A percentile compares a stretch with the other conserved stretches of the same genome.
Conservation (phyloP, 2,113 vertebrate genomes). For the Hassar affinis region DNA sequence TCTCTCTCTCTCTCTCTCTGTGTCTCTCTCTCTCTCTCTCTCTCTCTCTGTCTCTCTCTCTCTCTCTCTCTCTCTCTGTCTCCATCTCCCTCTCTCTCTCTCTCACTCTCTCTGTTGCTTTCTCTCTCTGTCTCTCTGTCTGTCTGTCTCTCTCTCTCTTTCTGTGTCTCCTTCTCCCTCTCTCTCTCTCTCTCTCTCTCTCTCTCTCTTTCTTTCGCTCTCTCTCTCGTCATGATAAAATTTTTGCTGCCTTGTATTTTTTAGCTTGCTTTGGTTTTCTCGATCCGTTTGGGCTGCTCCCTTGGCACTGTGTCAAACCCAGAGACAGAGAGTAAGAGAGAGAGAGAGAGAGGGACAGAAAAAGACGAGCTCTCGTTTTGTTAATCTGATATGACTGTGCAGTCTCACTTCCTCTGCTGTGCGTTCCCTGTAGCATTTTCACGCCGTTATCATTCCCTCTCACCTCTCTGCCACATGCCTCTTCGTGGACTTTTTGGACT, state of each 20-base stretch:
- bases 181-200: background rate
- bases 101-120: background rate
- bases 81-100: background rate
- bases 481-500: background rate
- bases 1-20: background rate
- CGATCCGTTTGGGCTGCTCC: constrained; percentile 35
- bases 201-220: background rate
- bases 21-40: background rate
- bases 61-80: background rate
- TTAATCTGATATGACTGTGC: background rate
- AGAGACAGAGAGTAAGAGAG: constrained; percentile 4
- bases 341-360: background rate
- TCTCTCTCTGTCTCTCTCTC: background rate
- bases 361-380: background rate
- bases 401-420: constrained; percentile 26
- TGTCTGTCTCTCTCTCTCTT: background rate
- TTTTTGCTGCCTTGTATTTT: constrained; percentile 12
- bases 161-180: background rate
- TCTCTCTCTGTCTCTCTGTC: background rate
- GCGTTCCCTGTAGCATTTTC: background rate
- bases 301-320: constrained; percentile 4
- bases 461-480: background rate
- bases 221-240: background rate
- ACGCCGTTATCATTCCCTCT: constrained; percentile 11
- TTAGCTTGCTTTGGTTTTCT: constrained; percentile 23